Evolutionary conservation across 2,797 vertebrate species (phyloP), one percentile per base, ranked within the genome.

Genomic region (Falco berigora): DNA sequence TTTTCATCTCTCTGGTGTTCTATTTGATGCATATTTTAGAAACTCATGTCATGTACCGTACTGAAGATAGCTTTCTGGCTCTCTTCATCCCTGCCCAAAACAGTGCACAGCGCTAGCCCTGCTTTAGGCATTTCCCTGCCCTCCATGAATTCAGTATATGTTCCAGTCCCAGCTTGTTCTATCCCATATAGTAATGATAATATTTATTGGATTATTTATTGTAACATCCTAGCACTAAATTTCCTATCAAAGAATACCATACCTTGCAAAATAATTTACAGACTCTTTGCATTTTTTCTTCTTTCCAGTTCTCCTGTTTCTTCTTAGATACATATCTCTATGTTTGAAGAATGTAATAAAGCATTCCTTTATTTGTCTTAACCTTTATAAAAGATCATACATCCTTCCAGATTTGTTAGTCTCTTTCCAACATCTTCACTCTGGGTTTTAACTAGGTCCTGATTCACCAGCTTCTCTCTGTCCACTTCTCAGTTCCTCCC

Each of bases 21-120:
- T 24, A 24, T 49, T 90, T 81, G 80, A 96, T 95, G 71, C 49
- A 88, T 92, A 56, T 95, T 96, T 97, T 77, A 96, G 79, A 36
- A 95, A 66, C 78, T 67, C 20, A 1, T 18, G 38, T 92, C 72
- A 76, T 38, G 94, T 90, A 62, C 74, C 86, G 28, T 82, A 22
- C 28, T 50, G 75, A 27, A 50, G 86, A 61, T 52, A 62, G 47
- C 50, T 91, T 90, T 79, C 74, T 56, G 16, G 6, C 38, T 85
- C n/a, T 62, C 64, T 84, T 63, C 25, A 15, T 86, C 50, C 49
- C 38, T 56, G 40, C 66, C 52, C 16, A 17, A 55, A 49, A 23
- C 22, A 67, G 16, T 32, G 38, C 59, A 38, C 1, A 63, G 42
- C 36, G 27, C 36, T 66, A 80, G 24, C 59, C 67, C 61, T 75